Base-by-base conservation (phyloP, 2,113 vertebrate species). In the Eira barbara region DNA sequence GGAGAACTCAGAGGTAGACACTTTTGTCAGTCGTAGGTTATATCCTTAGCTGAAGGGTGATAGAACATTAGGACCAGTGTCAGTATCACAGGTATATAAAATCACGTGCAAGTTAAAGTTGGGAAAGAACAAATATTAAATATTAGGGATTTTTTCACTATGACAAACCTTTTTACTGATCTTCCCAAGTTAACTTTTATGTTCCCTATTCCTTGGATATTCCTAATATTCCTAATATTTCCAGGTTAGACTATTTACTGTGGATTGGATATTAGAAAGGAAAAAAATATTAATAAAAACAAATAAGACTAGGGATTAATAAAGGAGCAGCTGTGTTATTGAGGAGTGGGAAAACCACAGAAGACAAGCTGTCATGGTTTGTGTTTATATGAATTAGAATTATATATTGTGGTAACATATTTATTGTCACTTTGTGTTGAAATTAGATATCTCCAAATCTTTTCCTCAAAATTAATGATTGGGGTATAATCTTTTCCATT, bases 351-450 rank as follows among this genome's bases (percentile, higher is more conserved):
- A 79, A 93, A 91, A 81, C 21, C 34, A 9, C 8, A 84, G 9
- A 85, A 96, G n/a, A 47, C 63, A 94, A 76, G 81, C 89, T 36
- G 5, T 86, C 94, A 84, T 87, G 27, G 63, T 85, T 90, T 96
- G 18, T 74, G 15, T 55, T 63, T 55, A 49, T 47, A 11, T 91
- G 89, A 88, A 52, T 92, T 63, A 85, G 18, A 92, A 80, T 73
- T 71, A 55, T 9, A 47, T 42, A 65, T 61, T 90, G 13, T 27
- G 61, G 27, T 45, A 83, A 85, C 31, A 14, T 57, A 67, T 80
- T 52, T 69, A 55, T 81, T 76, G 73, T 73, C 4, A 83, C 10
- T 76, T 97, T 87, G 61, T 74, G 27, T 55, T 96, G 42, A 87
- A 96, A 95, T 93, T 89, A 91, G 55, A 0, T 45, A 87, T 73